phyloP scores from a whole-genome alignment of 2,888 invertebrate species.

The Germaria angustata region DNA sequence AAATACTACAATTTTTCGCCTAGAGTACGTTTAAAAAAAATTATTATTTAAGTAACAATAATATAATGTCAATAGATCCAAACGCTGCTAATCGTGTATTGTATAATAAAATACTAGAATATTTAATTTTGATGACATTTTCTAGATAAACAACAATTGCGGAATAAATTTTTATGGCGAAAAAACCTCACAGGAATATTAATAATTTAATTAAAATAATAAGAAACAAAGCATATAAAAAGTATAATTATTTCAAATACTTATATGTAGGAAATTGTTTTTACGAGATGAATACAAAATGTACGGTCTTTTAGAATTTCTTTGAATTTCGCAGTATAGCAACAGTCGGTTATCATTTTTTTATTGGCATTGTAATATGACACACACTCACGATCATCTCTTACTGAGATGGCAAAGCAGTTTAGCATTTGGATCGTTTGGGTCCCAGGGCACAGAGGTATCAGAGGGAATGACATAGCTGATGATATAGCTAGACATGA shows the following conservation, averaged over 20 bases:
- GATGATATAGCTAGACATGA: too few species aligned
- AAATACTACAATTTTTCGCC: not conserved
- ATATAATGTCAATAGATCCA: not conserved
- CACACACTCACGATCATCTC: too few species aligned
- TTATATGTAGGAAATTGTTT: not conserved
- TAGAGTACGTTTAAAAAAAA: not conserved
- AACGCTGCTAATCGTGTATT: not conserved
- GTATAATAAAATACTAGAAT: not conserved
- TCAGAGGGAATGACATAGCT: too few species aligned
- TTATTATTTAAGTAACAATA: not conserved
- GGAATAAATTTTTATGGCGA: not conserved
- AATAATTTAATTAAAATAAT: conserved; percentile 12
- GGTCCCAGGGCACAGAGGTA: too few species aligned
- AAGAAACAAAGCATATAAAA: not conserved
- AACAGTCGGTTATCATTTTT: too few species aligned
- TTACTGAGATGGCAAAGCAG: too few species aligned
- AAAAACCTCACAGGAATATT: not conserved
- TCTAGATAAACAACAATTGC: not conserved
- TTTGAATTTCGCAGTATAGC: too few species aligned
- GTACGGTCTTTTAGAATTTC: too few species aligned
- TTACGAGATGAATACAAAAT: too few species aligned
- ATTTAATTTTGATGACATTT: not conserved
- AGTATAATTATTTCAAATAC: not conserved
- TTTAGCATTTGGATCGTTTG: too few species aligned
- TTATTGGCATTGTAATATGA: too few species aligned